Evolutionary conservation across 2,797 vertebrate genomes (phyloP).

Genomic region (Peromyscus melanophrys): DNA sequence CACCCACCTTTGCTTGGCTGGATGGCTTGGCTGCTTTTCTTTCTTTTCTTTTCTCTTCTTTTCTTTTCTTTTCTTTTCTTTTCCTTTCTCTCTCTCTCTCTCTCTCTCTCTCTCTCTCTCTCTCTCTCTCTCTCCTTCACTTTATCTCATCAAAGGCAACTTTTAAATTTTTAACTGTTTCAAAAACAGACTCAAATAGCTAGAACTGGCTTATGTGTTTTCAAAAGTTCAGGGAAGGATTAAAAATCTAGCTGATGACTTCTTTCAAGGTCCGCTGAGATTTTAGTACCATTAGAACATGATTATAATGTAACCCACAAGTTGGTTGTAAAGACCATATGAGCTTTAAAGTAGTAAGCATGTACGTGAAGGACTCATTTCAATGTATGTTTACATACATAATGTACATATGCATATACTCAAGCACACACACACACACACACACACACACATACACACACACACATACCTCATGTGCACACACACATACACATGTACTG

Average conservation of each 20-base stretch:
- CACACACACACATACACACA: too few relatives aligned
- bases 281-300: conserved; percentile 45
- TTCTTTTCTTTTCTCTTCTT: rapidly evolving
- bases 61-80: not conserved
- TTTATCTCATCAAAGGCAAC: conserved; percentile 60
- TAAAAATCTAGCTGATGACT: conserved; percentile 52
- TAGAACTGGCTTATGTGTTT: conserved; percentile 24
- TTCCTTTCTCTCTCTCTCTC: rapidly evolving
- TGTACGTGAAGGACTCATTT: conserved; percentile 15
- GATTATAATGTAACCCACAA: not conserved
- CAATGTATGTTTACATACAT: not conserved
- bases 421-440: not conserved
- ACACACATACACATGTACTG: not conserved
- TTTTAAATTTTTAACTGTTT: conserved; percentile 64
- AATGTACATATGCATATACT: not conserved
- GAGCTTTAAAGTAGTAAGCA: not conserved
- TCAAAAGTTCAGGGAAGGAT: not conserved
- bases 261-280: conserved; percentile 64
- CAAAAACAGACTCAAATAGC: conserved; percentile 50
- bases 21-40: not conserved
- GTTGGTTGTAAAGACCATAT: not conserved
- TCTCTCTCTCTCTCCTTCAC: not conserved
- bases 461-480: not conserved
- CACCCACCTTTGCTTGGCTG: not conserved
- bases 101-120: not conserved